Evolutionary conservation across 2,797 vertebrate genomes (phyloP).

Genomic region (Sebastiscus albofasciatus): DNA sequence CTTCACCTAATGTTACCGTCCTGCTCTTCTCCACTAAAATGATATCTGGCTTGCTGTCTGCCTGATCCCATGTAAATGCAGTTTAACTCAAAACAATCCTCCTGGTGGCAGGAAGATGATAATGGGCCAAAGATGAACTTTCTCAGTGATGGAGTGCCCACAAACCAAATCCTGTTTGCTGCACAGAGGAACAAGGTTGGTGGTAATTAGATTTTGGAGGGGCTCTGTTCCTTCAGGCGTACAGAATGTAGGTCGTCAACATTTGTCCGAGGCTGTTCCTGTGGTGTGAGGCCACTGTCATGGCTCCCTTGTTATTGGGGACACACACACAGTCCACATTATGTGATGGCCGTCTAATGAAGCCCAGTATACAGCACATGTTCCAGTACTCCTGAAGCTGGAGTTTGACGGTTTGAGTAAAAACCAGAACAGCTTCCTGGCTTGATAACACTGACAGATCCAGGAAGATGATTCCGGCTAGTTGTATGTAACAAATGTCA

Average conservation of each 20-base stretch:
- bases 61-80: background rate
- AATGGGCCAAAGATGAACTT: slow-evolving; percentile 31
- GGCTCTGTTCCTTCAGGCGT: slow-evolving; percentile 48
- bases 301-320: slow-evolving; percentile 42
- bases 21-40: too few relatives aligned
- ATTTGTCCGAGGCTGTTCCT: slow-evolving; percentile 51
- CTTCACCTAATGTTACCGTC: too few relatives aligned
- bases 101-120: slow-evolving; percentile 6
- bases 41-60: background rate
- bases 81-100: background rate
- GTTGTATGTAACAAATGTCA: slow-evolving; percentile 21
- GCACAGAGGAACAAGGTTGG: slow-evolving; percentile 29
- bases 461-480: background rate
- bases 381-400: slow-evolving; percentile 1
- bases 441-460: slow-evolving; percentile 14
- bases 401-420: slow-evolving; percentile 2
- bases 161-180: slow-evolving; percentile 41
- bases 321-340: background rate
- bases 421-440: slow-evolving; percentile 15
- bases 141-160: slow-evolving; percentile 33
- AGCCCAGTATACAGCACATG: slow-evolving; percentile 13
- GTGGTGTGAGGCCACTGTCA: slow-evolving; percentile 30
- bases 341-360: slow-evolving; percentile 40
- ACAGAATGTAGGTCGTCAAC: slow-evolving; percentile 49
- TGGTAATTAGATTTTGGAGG: slow-evolving; percentile 55